Conservation (phyloP, 2,888 invertebrate species). For the Trypoxylon attenuatum region DNA sequence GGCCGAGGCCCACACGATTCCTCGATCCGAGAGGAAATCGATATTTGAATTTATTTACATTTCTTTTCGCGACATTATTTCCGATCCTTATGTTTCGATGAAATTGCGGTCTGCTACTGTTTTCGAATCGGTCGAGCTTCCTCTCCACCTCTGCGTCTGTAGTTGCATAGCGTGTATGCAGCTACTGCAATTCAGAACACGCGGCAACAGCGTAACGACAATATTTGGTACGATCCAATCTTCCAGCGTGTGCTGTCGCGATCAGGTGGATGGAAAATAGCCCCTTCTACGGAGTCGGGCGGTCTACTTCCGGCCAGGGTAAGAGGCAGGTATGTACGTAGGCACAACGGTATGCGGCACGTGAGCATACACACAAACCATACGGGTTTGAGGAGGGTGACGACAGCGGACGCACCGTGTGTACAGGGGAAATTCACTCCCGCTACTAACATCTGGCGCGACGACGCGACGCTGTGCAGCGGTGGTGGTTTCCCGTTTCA, state of each 20-base stretch:
- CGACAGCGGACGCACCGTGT: not conserved
- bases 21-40: no score
- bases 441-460: slow-evolving; percentile 52
- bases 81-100: no score
- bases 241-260: slow-evolving; percentile 41
- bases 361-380: not conserved
- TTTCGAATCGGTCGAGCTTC: no score
- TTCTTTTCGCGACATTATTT: no score
- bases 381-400: not conserved
- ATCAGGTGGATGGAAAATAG: slow-evolving; percentile 52
- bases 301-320: slow-evolving; percentile 25
- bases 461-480: no score
- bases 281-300: slow-evolving; percentile 30
- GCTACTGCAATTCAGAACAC: slow-evolving; percentile 44
- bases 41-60: no score
- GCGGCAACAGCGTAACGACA: slow-evolving; percentile 49
- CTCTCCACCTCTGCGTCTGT: no score
- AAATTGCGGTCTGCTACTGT: no score
- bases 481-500: slow-evolving; percentile 45
- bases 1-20: slow-evolving; percentile 16
- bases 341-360: no score
- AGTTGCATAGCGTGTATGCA: no score
- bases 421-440: not conserved
- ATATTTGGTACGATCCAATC: slow-evolving; percentile 54
- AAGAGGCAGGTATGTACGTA: no score